Evolutionary conservation across 2,888 invertebrate genomes (phyloP).

Genomic region (Eurytoma adleriae): DNA sequence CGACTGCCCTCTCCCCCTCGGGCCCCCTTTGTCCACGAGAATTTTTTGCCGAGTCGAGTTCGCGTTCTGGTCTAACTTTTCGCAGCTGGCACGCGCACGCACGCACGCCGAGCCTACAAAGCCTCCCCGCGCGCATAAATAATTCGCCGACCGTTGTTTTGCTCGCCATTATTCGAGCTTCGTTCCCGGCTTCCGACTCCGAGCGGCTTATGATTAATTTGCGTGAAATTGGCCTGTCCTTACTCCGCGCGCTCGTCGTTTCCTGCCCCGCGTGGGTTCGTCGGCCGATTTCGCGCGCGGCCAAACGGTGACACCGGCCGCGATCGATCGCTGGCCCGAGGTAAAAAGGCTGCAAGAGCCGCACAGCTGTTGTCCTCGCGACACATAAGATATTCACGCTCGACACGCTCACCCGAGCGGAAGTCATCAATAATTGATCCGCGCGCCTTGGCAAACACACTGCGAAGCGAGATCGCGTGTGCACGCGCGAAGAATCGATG

Average conservation of each 20-base stretch:
- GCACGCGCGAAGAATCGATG: not conserved
- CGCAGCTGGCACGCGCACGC: constrained; percentile 31
- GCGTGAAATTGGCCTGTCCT: constrained; percentile 31
- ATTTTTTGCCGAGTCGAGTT: no score
- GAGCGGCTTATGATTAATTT: constrained; percentile 30
- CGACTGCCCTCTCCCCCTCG: not conserved
- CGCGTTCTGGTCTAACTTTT: constrained; percentile 30
- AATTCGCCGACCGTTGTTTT: constrained; percentile 31
- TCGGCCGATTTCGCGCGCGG: no score
- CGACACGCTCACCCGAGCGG: not conserved
- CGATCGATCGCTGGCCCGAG: not conserved
- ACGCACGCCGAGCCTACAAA: constrained; percentile 11
- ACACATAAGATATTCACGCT: not conserved
- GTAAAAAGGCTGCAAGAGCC: not conserved
- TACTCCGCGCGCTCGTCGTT: not conserved
- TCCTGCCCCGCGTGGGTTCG: no score
- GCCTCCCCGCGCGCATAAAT: constrained; percentile 32
- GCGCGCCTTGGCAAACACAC: not conserved
- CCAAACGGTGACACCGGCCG: no score
- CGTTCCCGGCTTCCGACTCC: not conserved
- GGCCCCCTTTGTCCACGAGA: not conserved
- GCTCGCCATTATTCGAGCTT: constrained; percentile 5
- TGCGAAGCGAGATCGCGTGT: not conserved
- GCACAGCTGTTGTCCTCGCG: not conserved
- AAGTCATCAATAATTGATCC: not conserved